Base-by-base conservation (phyloP, 1,140 invertebrate species). In the Goniozus legneri region DNA sequence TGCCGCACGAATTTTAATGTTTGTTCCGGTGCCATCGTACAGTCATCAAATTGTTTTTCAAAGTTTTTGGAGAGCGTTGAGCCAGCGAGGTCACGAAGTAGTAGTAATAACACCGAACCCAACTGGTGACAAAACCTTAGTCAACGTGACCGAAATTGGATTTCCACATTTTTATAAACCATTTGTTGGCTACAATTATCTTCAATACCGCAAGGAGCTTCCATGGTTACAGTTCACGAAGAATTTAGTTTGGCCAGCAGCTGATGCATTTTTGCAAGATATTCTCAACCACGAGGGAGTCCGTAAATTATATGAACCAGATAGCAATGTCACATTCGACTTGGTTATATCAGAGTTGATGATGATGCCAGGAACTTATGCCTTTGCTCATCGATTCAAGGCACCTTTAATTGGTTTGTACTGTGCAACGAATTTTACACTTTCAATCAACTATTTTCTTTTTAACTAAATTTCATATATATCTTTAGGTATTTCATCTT, bases 401-500 rank as follows among this genome's bases (percentile, higher is more conserved):
- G 40, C 39, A 31, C 49, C 52, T 31, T 33, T 52, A 2, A 52
- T 54, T 19, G 49, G 52, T 54, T 44, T 47, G 14, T 6, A 27
- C 10, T 27, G 4, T 27, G 4, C 24, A 27, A 10, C 24, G 24
- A 27, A 27, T 10, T 27, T 27, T 27, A 10, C 4, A 27, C 24
- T n/a, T n/a, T n/a, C n/a, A n/a, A n/a, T n/a, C n/a, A n/a, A n/a
- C n/a, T n/a, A n/a, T n/a, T n/a, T n/a, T n/a, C n/a, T n/a, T n/a
- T n/a, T n/a, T n/a, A n/a, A n/a, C n/a, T n/a, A n/a, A n/a, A n/a
- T n/a, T n/a, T n/a, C n/a, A n/a, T n/a, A n/a, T n/a, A n/a, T n/a
- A n/a, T n/a, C n/a, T n/a, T n/a, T 50, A 57, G 41, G 47, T 58
- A 27, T 50, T 10, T 7, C 43, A 13, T 30, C 50, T 0, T 0